Evolutionary conservation across 2,888 invertebrate species (phyloP).

Genomic region (Punctoribates punctum): DNA sequence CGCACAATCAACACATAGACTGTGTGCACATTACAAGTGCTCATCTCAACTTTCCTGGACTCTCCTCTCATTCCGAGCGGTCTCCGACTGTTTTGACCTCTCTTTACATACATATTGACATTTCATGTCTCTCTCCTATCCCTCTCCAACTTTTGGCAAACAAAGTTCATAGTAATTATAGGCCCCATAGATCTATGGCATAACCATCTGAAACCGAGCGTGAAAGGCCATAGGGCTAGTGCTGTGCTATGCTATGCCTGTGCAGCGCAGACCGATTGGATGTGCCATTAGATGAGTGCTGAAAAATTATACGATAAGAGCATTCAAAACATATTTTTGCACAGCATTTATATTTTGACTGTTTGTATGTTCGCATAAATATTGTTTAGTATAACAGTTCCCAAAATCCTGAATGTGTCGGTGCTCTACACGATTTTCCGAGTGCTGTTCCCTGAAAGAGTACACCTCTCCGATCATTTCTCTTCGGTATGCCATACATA

Average conservation of each 20-base stretch:
- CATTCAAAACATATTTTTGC: slow-evolving; percentile 18
- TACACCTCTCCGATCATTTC: slow-evolving; percentile 29
- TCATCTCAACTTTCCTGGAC: background rate
- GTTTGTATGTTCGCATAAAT: slow-evolving; percentile 5
- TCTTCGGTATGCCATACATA: slow-evolving; percentile 1
- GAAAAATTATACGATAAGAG: slow-evolving; percentile 30
- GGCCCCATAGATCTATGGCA: slow-evolving; percentile 25
- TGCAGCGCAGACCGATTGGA: background rate
- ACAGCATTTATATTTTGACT: slow-evolving; percentile 2
- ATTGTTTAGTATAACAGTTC: background rate
- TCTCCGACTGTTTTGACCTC: slow-evolving; percentile 33
- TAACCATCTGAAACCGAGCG: slow-evolving; percentile 30
- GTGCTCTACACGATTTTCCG: slow-evolving; percentile 12
- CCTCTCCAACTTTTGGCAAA: background rate
- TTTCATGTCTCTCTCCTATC: slow-evolving; percentile 10
- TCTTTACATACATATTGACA: slow-evolving; percentile 29
- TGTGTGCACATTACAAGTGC: background rate
- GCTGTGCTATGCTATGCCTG: background rate
- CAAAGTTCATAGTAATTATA: slow-evolving; percentile 33
- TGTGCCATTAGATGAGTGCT: slow-evolving; percentile 20
- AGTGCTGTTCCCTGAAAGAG: background rate
- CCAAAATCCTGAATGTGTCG: background rate
- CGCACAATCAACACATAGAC: too few species aligned
- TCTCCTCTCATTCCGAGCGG: background rate
- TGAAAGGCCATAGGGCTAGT: slow-evolving; percentile 31